These are phyloP conservation scores for Bimastos eiseni DNA, from an alignment of 2,888 invertebrate genomes.

Conservation along the genomic window DNA sequence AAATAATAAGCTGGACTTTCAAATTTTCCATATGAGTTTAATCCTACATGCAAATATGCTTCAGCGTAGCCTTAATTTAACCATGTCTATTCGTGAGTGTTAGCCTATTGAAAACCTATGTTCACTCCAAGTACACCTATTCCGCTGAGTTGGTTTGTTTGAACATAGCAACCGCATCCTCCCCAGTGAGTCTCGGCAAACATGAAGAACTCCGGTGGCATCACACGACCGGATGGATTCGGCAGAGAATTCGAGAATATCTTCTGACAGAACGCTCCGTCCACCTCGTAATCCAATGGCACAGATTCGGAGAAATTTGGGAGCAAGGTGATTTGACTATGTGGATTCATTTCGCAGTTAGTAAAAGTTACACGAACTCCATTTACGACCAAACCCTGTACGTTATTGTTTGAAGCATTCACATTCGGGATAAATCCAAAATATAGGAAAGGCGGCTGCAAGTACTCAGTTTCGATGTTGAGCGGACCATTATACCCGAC, in stretches of 20 bases:
- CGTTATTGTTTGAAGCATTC: neutral
- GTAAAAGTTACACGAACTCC: neutral
- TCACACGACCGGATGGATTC: slow-evolving; percentile 18
- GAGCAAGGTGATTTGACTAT: neutral
- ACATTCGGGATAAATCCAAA: neutral
- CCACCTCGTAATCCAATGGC: neutral
- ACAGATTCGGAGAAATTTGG: neutral
- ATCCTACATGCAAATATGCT: too few species aligned
- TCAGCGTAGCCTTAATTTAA: too few species aligned
- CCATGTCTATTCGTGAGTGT: neutral
- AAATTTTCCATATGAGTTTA: too few species aligned
- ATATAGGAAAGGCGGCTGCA: neutral
- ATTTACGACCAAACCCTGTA: neutral
- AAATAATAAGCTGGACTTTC: too few species aligned
- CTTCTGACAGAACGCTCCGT: neutral
- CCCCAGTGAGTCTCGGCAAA: neutral
- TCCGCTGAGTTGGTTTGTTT: neutral
- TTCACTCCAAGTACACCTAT: neutral
- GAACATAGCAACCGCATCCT: slow-evolving; percentile 1
- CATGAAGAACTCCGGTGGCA: slow-evolving; percentile 1
- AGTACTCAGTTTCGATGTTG: neutral
- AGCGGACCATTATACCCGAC: neutral
- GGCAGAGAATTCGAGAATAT: neutral
- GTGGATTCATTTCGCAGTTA: neutral
- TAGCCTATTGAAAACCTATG: neutral